Conservation (phyloP, 1,140 invertebrate species). For the Rhizoglyphus robini region DNA sequence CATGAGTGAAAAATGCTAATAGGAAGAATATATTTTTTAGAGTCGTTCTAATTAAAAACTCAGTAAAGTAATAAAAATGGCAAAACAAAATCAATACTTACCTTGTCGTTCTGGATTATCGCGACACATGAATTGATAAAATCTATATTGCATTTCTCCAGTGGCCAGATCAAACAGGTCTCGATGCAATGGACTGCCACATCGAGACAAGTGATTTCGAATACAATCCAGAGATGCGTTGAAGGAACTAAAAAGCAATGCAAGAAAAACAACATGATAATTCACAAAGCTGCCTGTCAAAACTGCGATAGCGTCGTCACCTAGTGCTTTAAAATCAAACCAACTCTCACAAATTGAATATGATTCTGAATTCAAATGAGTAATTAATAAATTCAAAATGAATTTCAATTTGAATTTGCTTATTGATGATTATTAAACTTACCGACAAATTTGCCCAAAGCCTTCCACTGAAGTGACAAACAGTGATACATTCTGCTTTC, state of each 20-base stretch:
- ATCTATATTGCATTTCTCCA: conserved; percentile 9
- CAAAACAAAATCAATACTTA: background rate
- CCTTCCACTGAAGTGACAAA: background rate
- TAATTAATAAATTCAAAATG: background rate
- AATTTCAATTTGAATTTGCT: too few species aligned
- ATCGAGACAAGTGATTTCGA: background rate
- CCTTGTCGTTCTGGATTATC: background rate
- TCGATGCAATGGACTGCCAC: conserved; percentile 8
- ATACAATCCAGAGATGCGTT: conserved; percentile 9
- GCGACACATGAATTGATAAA: conserved; percentile 6
- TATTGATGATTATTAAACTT: too few species aligned
- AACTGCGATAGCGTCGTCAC: background rate
- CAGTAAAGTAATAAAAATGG: background rate
- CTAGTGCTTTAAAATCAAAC: background rate
- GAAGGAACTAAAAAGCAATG: too few species aligned
- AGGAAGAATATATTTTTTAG: too few species aligned
- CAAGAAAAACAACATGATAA: too few species aligned
- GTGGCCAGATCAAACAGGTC: conserved; percentile 4
- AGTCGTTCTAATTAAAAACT: background rate
- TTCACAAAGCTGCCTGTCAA: too few species aligned
- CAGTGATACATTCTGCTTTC: background rate
- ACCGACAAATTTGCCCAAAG: background rate
- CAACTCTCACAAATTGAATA: too few species aligned
- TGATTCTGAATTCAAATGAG: background rate
- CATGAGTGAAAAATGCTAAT: conserved; percentile 7